A percentile compares a stretch with the other conserved stretches of the same genome.
These are phyloP conservation scores for Rachycentron canadum DNA, from an alignment of 2,797 vertebrate species.

Conservation along the genomic window DNA sequence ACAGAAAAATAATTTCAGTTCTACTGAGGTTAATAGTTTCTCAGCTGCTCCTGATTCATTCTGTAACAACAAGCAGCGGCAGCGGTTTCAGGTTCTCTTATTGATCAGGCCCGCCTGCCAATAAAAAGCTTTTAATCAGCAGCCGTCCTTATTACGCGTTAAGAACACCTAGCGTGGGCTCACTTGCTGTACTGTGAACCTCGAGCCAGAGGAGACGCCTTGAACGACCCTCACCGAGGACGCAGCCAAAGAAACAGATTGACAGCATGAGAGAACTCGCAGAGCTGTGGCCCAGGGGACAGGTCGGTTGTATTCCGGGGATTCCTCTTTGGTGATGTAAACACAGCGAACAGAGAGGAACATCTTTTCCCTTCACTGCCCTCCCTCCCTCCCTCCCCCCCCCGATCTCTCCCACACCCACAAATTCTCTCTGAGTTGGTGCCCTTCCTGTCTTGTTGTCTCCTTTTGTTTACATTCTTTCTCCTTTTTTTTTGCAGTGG, in stretches of 20 bases:
- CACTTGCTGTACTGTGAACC: conserved; percentile 15
- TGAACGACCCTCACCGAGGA: not conserved
- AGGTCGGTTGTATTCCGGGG: conserved; percentile 61
- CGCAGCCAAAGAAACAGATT: conserved; percentile 1
- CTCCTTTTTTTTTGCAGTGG: not conserved
- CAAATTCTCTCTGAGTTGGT: conserved; percentile 36
- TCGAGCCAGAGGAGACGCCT: not conserved
- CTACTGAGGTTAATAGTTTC: not conserved
- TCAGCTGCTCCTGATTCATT: not conserved
- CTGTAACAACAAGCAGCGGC: not conserved
- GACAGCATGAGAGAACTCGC: conserved; percentile 37
- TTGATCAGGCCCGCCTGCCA: conserved; percentile 42
- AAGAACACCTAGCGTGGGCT: not conserved
- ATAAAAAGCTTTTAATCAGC: conserved; percentile 69
- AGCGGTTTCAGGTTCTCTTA: conserved; percentile 38
- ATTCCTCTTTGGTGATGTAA: conserved; percentile 77
- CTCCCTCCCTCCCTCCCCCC: not conserved
- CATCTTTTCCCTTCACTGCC: conserved; percentile 23
- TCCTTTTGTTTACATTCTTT: conserved; percentile 73
- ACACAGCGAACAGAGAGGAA: conserved; percentile 42
- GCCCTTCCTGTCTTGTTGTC: conserved; percentile 47
- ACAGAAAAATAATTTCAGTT: not conserved
- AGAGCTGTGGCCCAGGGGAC: conserved; percentile 31
- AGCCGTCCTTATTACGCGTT: not conserved
- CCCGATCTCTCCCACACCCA: conserved; percentile 54